Conservation (phyloP, 2,797 vertebrate species). For the Pangasius sanitwongsei region DNA sequence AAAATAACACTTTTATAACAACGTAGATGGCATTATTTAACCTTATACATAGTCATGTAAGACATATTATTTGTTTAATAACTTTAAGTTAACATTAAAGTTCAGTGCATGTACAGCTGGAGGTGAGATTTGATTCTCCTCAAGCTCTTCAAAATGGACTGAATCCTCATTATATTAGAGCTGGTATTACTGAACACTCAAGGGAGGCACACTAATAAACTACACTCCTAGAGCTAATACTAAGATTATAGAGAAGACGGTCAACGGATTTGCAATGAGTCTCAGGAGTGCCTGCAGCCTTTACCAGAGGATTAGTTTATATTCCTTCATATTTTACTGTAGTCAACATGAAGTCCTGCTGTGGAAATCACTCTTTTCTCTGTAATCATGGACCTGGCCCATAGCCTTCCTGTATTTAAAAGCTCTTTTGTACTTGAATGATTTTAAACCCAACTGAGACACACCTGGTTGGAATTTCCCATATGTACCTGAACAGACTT, state of each 20-base stretch:
- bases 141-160: constrained; percentile 8
- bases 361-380: constrained; percentile 36
- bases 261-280: constrained; percentile 47
- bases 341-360: constrained; percentile 51
- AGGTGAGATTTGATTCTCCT: constrained; percentile 19
- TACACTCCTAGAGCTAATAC: constrained; percentile 34
- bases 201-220: constrained; percentile 46
- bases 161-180: constrained; percentile 39
- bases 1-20: not conserved
- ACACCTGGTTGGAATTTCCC: constrained; percentile 41
- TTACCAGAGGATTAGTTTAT: constrained; percentile 53
- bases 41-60: not conserved
- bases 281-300: constrained; percentile 39
- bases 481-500: constrained; percentile 18
- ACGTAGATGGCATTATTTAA: not conserved
- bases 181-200: constrained; percentile 40
- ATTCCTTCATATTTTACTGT: constrained; percentile 53
- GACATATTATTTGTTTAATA: not conserved
- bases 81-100: not conserved
- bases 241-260: constrained; percentile 53
- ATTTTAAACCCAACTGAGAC: constrained; percentile 36
- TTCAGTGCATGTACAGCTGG: not conserved
- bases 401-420: constrained; percentile 46
- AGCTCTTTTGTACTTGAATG: constrained; percentile 49
- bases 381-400: constrained; percentile 44